Evolutionary conservation across 1,140 invertebrate species (phyloP).

Genomic region (Archegozetes longisetosus): DNA sequence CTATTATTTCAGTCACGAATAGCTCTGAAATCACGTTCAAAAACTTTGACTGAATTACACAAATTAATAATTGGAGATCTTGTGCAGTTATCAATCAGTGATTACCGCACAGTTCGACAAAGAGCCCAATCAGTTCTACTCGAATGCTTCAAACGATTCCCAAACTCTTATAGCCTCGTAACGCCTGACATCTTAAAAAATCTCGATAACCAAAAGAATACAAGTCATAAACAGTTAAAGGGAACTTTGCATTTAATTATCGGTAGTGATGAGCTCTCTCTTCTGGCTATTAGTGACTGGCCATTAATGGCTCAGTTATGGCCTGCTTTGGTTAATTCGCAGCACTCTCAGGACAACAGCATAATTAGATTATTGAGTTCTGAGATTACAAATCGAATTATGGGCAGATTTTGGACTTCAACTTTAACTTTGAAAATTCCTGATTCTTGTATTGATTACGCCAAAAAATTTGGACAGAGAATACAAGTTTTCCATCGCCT

Average conservation of each 20-base stretch:
- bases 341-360: conserved; percentile 61
- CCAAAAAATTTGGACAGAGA: not conserved
- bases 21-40: conserved; percentile 14
- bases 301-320: conserved; percentile 47
- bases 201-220: conserved; percentile 37
- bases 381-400: conserved; percentile 33
- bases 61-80: conserved; percentile 42
- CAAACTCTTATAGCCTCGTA: conserved; percentile 42
- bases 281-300: conserved; percentile 58
- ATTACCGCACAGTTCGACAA: conserved; percentile 48
- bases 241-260: conserved; percentile 60
- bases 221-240: conserved; percentile 54
- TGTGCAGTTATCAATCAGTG: conserved; percentile 43
- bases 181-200: conserved; percentile 42
- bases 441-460: not conserved
- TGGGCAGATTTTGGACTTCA: conserved; percentile 34
- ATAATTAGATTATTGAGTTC: conserved; percentile 55
- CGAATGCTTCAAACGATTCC: conserved; percentile 34
- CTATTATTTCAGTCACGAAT: conserved; percentile 27
- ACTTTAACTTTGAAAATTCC: conserved; percentile 30
- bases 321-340: conserved; percentile 50
- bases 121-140: conserved; percentile 44
- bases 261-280: conserved; percentile 40
- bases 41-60: conserved; percentile 38
- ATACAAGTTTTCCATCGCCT: not conserved